Evolutionary conservation across 1,140 invertebrate species (phyloP), one percentile per base, ranked within the genome.

Genomic region (Megathymus violae): DNA sequence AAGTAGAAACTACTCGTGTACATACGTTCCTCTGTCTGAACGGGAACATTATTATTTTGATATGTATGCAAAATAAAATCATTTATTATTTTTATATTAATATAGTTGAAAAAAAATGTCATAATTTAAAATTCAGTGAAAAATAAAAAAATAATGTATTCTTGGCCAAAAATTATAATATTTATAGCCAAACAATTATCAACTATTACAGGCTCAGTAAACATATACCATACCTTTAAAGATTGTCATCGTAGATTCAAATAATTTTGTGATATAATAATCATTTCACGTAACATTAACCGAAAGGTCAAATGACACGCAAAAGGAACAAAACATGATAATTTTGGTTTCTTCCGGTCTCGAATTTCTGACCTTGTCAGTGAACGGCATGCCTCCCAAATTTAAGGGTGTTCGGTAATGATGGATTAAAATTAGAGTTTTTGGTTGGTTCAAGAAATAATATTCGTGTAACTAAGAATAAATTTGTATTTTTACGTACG

Each of bases 321-420:
- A 59, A 59, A 34, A 27, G 41, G 16, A 47, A 38, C 11, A 47
- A 59, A 47, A 36, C 27, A 38, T 46, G 43, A 47, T 59, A 36
- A 59, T 59, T 47, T 59, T 47, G 7, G 43, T 47, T 47, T 59
- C 43, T 47, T 47, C 31, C 56, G 31, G 43, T 59, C 56, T 46
- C 22, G 31, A 47, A 59, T 25, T 59, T 47, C 13, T 47, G 54
- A 59, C 41, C 54, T 46, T n/a, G n/a, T 22, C 19, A 22, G 19
- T 22, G 27, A 31, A 31, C 19, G 19, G 31, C 27, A 36, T n/a
- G 11, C 27, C 41, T 31, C 9, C 1, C n/a, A 27, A 58, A 40
- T 34, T 44, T 25, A 58, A 58, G 34, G 16, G 54, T 59, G 43
- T 46, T 46, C 25, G 16, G 13, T 59, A 59, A 59, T 59, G 54